Percentiles rank a stretch among this genome's conserved stretches.
Evolutionary conservation across 2,113 vertebrate genomes (phyloP).

Genomic region (Eidolon helvum): DNA sequence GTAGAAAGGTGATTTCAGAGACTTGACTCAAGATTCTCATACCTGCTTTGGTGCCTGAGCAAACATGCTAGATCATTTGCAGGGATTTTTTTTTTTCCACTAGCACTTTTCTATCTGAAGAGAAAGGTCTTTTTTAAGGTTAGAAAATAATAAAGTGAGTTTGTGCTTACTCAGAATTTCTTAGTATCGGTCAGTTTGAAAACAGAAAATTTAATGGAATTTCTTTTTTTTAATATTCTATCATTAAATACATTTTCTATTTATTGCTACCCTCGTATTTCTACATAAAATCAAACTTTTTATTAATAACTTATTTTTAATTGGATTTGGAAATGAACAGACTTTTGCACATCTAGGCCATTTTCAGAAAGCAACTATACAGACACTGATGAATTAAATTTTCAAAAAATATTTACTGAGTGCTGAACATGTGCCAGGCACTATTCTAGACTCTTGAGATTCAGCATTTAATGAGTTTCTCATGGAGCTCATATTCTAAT

Average conservation of each 20-base stretch:
- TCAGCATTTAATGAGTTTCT: not conserved
- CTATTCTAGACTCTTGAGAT: not conserved
- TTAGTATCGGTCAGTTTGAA: not conserved
- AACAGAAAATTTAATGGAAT: not conserved
- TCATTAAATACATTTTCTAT: not conserved
- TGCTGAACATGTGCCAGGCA: not conserved
- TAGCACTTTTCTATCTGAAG: not conserved
- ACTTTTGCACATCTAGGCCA: not conserved
- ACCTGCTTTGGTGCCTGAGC: not conserved
- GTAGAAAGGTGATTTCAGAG: not conserved
- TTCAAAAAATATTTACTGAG: not conserved
- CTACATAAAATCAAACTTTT: not conserved
- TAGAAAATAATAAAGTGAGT: not conserved
- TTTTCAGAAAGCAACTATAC: not conserved
- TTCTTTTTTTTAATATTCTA: not conserved
- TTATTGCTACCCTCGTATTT: not conserved
- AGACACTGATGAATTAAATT: not conserved
- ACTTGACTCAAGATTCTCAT: not conserved
- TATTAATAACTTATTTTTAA: constrained; percentile 7
- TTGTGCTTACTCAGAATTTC: not conserved
- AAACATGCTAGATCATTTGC: not conserved
- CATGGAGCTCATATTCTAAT: not conserved
- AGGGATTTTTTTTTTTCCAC: not conserved
- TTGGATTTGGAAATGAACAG: not conserved
- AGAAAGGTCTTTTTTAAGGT: not conserved